These are phyloP conservation scores for Sebastes trivittatus DNA, from an alignment of 2,797 vertebrate genomes.

Conservation along the genomic window DNA sequence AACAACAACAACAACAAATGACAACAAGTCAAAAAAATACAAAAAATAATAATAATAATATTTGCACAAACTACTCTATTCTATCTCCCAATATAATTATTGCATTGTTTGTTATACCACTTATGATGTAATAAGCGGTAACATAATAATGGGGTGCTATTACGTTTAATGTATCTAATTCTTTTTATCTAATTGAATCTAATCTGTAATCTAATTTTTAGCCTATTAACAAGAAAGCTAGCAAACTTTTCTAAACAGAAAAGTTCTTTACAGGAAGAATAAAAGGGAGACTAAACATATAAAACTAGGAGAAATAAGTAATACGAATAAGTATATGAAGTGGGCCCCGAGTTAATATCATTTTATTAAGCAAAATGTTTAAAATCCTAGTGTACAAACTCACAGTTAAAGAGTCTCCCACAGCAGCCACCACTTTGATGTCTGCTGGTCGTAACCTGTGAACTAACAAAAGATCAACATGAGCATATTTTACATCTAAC, in stretches of 20 bases:
- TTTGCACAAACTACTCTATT: neutral
- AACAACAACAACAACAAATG: no score
- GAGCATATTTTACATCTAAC: neutral
- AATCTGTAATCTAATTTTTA: neutral
- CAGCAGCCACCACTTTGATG: conserved; percentile 87
- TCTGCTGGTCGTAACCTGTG: conserved; percentile 89
- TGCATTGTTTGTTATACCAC: neutral
- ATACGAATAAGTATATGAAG: neutral
- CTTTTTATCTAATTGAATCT: no score
- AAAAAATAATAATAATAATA: neutral
- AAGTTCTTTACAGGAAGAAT: neutral
- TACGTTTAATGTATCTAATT: neutral
- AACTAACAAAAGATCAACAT: conserved; percentile 73
- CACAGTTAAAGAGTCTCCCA: conserved; percentile 94
- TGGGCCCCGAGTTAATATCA: neutral
- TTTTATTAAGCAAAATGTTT: neutral
- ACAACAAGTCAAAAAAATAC: no score
- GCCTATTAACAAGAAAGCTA: neutral
- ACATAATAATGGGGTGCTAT: neutral
- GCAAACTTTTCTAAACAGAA: neutral
- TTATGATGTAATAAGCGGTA: neutral
- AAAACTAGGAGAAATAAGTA: neutral
- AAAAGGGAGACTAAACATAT: neutral
- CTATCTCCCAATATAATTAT: neutral
- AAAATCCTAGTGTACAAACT: conserved; percentile 64